Evolutionary conservation across 2,888 invertebrate genomes (phyloP).

Genomic region (Julus scanicus): DNA sequence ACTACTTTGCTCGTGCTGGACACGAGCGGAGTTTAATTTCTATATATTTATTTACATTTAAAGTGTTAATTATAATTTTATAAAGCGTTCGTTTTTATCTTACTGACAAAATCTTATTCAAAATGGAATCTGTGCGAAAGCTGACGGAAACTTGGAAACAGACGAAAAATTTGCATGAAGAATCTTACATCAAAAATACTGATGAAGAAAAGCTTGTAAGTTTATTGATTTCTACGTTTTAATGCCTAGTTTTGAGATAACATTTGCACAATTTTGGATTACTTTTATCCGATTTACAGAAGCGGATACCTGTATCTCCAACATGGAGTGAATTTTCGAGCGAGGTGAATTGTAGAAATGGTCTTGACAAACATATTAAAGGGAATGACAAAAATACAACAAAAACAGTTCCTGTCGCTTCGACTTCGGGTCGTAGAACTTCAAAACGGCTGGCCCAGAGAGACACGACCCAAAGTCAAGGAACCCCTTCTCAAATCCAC

Average conservation of each 20-base stretch:
- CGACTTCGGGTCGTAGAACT: not conserved
- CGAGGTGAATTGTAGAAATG: not conserved
- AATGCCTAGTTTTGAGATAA: not conserved
- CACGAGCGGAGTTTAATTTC: not conserved
- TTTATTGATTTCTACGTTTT: not conserved
- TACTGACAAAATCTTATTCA: not conserved
- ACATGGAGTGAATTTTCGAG: not conserved
- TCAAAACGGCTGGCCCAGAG: not conserved
- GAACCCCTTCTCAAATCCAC: not conserved
- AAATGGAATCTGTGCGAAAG: not conserved
- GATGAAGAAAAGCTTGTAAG: not conserved
- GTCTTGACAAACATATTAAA: not conserved
- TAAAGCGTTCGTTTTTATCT: not conserved
- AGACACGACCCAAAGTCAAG: not conserved
- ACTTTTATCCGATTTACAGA: not conserved
- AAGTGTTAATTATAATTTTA: not conserved
- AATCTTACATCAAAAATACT: not conserved
- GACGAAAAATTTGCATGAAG: not conserved
- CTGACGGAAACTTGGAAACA: constrained; percentile 10
- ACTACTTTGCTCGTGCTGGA: not conserved
- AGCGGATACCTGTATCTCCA: not conserved
- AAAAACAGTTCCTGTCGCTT: not conserved
- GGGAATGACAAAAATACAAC: not conserved
- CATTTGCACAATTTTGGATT: not conserved
- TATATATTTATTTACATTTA: not conserved